phyloP scores from a whole-genome alignment of 2,797 vertebrate genomes.

The Trachurus trachurus region DNA sequence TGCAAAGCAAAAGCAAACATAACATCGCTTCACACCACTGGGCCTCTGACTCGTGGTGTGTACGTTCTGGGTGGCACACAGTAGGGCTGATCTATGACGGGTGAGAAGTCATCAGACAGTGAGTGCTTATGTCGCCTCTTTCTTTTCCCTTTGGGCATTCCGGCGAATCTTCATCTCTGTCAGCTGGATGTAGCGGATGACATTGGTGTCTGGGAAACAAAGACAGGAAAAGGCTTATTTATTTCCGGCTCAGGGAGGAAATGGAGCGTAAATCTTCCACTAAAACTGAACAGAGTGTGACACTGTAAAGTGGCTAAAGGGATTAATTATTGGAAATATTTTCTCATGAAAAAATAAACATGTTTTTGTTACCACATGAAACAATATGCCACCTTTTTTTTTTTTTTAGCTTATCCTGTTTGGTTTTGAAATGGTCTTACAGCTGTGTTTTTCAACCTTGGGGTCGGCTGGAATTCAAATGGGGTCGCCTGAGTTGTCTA shows the following conservation, averaged over 20 bases:
- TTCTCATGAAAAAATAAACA: not conserved
- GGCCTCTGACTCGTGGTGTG: constrained; percentile 46
- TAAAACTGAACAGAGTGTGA: constrained; percentile 12
- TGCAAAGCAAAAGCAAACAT: constrained; percentile 74
- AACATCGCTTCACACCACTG: constrained; percentile 57
- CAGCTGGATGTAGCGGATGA: constrained; percentile 98
- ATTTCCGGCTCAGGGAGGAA: constrained; percentile 60
- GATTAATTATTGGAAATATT: constrained; percentile 11
- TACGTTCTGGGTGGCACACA: constrained; percentile 64
- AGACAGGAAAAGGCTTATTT: constrained; percentile 64
- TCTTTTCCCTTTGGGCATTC: constrained; percentile 95
- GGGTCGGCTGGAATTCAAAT: no score
- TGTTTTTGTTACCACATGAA: not conserved
- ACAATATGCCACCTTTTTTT: not conserved
- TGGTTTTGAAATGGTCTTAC: not conserved
- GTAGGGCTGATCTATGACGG: constrained; percentile 44
- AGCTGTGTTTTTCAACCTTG: not conserved
- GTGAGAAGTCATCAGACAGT: constrained; percentile 41
- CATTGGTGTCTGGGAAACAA: constrained; percentile 94
- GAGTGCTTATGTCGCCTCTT: constrained; percentile 89
- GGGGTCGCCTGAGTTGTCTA: no score
- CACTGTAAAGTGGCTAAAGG: not conserved
- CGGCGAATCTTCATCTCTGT: constrained; percentile 99
- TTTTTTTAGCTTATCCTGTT: constrained; percentile 1
- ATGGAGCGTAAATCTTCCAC: constrained; percentile 31